Evolutionary conservation across 2,113 vertebrate species (phyloP).

Genomic region (Bos javanicus): DNA sequence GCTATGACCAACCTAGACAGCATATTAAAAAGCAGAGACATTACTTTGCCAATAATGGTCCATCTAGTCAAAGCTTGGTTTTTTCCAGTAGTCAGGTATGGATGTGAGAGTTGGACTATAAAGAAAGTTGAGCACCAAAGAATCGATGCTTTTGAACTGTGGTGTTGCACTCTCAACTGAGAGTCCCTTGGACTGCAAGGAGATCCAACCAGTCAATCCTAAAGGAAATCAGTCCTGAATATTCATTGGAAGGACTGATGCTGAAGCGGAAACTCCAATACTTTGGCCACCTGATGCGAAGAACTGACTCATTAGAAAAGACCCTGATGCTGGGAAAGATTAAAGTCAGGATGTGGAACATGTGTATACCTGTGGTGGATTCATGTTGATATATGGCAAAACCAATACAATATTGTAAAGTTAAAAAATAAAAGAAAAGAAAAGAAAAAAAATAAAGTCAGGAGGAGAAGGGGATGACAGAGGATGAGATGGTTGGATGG

Average conservation of each 20-base stretch:
- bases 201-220: not conserved
- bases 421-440: too few species aligned
- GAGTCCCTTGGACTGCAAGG: not conserved
- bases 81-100: not conserved
- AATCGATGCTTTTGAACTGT: not conserved
- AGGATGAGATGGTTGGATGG: not conserved
- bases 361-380: too few species aligned
- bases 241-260: not conserved
- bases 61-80: not conserved
- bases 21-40: not conserved
- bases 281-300: not conserved
- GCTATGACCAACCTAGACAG: not conserved
- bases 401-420: too few species aligned
- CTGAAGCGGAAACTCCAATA: not conserved
- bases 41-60: not conserved
- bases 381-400: too few species aligned
- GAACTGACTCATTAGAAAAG: not conserved
- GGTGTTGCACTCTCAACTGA: not conserved
- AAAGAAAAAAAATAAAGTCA: not conserved
- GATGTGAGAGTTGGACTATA: not conserved
- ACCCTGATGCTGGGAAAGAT: not conserved
- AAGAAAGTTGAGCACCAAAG: not conserved
- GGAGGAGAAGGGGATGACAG: not conserved
- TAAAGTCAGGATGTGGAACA: not conserved
- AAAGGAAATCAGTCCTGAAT: not conserved